phyloP scores from a whole-genome alignment of 2,888 invertebrate genomes.

The Lycocerus yunnanus region DNA sequence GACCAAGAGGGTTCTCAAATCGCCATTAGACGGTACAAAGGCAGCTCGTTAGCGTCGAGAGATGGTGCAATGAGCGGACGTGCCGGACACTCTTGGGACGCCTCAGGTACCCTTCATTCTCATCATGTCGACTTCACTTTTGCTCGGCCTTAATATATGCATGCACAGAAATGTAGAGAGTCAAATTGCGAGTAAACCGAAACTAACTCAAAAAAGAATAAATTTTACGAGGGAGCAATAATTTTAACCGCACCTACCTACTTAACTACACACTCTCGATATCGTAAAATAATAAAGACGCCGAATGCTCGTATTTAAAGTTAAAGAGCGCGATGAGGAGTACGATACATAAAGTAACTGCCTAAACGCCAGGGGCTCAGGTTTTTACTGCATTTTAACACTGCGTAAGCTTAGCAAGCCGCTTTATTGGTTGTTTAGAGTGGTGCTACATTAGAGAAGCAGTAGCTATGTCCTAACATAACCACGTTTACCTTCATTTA shows the following conservation, averaged over 20 bases:
- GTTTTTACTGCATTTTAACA: conserved; percentile 55
- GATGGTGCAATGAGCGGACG: conserved; percentile 44
- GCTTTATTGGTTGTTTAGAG: conserved; percentile 51
- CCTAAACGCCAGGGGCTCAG: conserved; percentile 48
- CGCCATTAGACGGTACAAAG: conserved; percentile 52
- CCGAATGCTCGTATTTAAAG: conserved; percentile 42
- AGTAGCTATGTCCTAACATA: conserved; percentile 26
- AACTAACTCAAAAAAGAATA: conserved; percentile 31
- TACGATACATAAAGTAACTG: conserved; percentile 46
- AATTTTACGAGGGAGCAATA: background rate
- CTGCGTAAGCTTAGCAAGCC: conserved; percentile 52
- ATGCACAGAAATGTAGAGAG: background rate
- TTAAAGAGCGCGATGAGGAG: conserved; percentile 46
- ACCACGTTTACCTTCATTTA: conserved; percentile 29
- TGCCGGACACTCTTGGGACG: conserved; percentile 51
- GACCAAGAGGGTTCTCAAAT: conserved; percentile 49
- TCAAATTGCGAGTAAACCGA: conserved; percentile 15
- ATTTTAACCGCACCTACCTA: background rate
- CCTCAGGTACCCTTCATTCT: conserved; percentile 52
- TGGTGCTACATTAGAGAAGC: conserved; percentile 45
- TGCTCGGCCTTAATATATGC: conserved; percentile 1
- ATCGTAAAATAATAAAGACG: conserved; percentile 53
- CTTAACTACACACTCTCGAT: conserved; percentile 32
- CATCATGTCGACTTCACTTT: conserved; percentile 42
- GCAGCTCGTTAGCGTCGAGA: conserved; percentile 52